phyloP scores from a whole-genome alignment of 2,888 invertebrate species.

The Nemapogon koenigi region DNA sequence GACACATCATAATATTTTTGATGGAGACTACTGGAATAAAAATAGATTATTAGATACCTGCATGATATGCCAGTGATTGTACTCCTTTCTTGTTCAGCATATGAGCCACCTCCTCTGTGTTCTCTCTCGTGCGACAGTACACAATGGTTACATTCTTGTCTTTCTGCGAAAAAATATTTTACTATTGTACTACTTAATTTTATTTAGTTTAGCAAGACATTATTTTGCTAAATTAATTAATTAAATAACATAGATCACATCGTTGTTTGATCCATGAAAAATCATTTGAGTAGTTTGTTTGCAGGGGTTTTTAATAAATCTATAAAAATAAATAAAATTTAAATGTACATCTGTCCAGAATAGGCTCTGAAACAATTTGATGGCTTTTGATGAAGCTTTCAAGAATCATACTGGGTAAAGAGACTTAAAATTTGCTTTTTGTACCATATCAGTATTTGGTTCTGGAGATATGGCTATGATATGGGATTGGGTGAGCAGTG shows the following conservation, averaged over 20 bases:
- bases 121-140: conserved; percentile 93
- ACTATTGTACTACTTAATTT: neutral
- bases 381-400: no score
- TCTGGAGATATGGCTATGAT: no score
- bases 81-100: conserved; percentile 78
- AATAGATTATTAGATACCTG: conserved; percentile 58
- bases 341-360: no score
- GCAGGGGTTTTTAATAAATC: no score
- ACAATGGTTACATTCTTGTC: conserved; percentile 83
- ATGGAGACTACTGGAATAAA: neutral
- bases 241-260: neutral
- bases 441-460: no score
- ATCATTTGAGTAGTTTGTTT: no score
- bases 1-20: neutral
- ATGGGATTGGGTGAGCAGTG: no score
- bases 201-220: conserved; percentile 22
- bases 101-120: conserved; percentile 83
- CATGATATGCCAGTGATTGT: conserved; percentile 86
- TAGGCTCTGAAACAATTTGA: no score
- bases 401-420: no score
- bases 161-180: conserved; percentile 34
- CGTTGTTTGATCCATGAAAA: neutral
- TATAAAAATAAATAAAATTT: no score
- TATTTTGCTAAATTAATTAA: conserved; percentile 1
- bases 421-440: no score